Base-by-base conservation (phyloP, 2,113 vertebrate species). In the Myrmecobius fasciatus region DNA sequence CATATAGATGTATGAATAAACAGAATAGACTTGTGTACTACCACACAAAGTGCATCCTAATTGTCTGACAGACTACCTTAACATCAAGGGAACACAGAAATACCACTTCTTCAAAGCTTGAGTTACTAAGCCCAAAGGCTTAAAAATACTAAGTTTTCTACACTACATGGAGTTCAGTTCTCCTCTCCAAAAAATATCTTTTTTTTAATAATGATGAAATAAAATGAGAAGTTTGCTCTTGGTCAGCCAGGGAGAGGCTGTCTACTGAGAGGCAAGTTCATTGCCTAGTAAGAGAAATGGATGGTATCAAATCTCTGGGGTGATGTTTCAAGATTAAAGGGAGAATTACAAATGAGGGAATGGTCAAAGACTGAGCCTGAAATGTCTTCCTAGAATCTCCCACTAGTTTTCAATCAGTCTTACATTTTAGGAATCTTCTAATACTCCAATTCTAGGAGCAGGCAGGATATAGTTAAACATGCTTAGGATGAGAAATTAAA, bases 291-390 rank as follows among this genome's bases (percentile, higher is more conserved):
- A 22, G 24, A 52, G 90, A 94, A 49, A n/a, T 7, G 3, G 7
- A 26, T 48, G 46, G 9, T 92, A 93, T 88, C 53, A 95, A 43
- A 46, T 17, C 36, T 4, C 28, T 83, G 89, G 20, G n/a, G 53
- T 46, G 49, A 94, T 8, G 36, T 54, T 53, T 91, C n/a, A 11
- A 24, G 24, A 93, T 90, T 43, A 36, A 89, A 46, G 53, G 75
- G 48, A 1, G 53, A 94, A 95, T 93, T 75, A 36, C 9, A 96
- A 94, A 95, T 31, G 9, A 95, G 88, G 94, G 28, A 49, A 91
- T 83, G 95, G 60, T 4, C 93, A 89, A 96, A 52, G 1, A 7
- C 10, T 92, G 17, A 36, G 10, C 25, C 91, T 88, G 25, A 95
- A 95, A 95, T 88, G 51, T 28, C 8, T 0, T 28, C 48, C 49